Conservation (phyloP, 2,888 invertebrate genomes). For the Serrognathus titanus region DNA sequence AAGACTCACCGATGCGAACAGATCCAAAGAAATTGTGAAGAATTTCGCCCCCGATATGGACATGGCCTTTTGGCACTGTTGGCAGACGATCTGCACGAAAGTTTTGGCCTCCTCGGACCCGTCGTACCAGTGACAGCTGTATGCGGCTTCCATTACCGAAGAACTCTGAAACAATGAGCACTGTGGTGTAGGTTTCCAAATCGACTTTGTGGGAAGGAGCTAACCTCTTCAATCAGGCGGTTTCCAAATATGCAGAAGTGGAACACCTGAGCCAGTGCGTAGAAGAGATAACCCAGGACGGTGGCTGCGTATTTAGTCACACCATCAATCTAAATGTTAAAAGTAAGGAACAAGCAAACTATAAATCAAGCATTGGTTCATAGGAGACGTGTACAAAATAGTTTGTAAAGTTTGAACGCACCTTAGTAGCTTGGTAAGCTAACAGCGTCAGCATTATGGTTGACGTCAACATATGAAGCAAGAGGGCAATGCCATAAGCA, state of each 20-base stretch:
- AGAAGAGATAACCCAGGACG: slow-evolving; percentile 74
- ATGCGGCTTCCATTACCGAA: slow-evolving; percentile 88
- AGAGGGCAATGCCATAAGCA: slow-evolving; percentile 76
- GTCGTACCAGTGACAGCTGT: slow-evolving; percentile 88
- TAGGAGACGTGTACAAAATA: neutral
- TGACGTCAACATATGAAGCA: slow-evolving; percentile 81
- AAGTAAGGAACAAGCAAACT: no score
- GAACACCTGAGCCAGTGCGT: slow-evolving; percentile 81
- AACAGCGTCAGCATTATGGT: slow-evolving; percentile 79
- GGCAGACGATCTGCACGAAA: slow-evolving; percentile 86
- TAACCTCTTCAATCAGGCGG: slow-evolving; percentile 80
- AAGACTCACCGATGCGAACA: slow-evolving; percentile 78
- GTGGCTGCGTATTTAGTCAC: slow-evolving; percentile 75
- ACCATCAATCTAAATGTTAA: slow-evolving; percentile 63
- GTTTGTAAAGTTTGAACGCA: slow-evolving; percentile 32
- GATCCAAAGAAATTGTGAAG: slow-evolving; percentile 82
- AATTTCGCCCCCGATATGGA: slow-evolving; percentile 87
- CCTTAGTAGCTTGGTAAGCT: slow-evolving; percentile 85
- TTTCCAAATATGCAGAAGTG: slow-evolving; percentile 86
- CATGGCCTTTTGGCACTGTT: slow-evolving; percentile 87
- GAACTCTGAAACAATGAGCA: slow-evolving; percentile 62
- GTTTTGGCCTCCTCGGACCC: slow-evolving; percentile 88
- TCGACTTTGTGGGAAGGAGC: no score
- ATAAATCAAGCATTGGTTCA: no score
- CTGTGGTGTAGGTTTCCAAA: no score